Evolutionary conservation across 2,888 invertebrate genomes (phyloP), one percentile per base, ranked within the genome.

Genomic region (Callyntrura sp.): DNA sequence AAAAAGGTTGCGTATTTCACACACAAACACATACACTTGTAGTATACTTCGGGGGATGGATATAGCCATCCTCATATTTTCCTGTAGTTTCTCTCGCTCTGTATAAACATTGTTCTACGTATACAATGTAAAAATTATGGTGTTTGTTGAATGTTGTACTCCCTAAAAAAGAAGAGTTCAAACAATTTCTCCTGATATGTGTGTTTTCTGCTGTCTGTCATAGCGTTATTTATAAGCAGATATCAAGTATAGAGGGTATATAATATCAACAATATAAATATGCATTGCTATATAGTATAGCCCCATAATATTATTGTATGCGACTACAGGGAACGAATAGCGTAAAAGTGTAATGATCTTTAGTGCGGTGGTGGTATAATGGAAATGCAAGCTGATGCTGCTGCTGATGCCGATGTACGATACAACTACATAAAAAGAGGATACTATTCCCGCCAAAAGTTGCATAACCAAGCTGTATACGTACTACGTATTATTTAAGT

Each of bases 361-460:
- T 23, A 12, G 62, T 62, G 62, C 25, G 35, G 35, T 35, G 35
- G 35, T 35, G 35, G 35, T 35, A 6, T 6, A n/a, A n/a, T n/a
- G n/a, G n/a, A 65, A 83, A 65, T 11, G 17, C 45, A 23, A 17
- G 85, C 20, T 73, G 62, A 57, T 43, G 17, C 45, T 17, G 83
- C 11, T 4, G 25, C 48, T 25, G 79, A 57, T 11, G 76, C 45
- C 45, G 81, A 81, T 62, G 62, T 55, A n/a, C 62, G 25, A 60
- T 35, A 35, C 35, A 35, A 35, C 2, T 35, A 6, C 35, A 35
- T 35, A 35, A 35, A 35, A 35, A 65, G 62, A 55, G 68, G 48
- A 55, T 76, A 85, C 55, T 20, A 55, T 85, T 85, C 85, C 85
- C 85, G 85, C 85, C 85, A 85, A 85, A 85, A 76, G 17, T 55